Percentiles rank a stretch among this genome's conserved stretches.
Evolutionary conservation across 2,113 vertebrate species (phyloP).

Genomic region (Bubo blakistoni): DNA sequence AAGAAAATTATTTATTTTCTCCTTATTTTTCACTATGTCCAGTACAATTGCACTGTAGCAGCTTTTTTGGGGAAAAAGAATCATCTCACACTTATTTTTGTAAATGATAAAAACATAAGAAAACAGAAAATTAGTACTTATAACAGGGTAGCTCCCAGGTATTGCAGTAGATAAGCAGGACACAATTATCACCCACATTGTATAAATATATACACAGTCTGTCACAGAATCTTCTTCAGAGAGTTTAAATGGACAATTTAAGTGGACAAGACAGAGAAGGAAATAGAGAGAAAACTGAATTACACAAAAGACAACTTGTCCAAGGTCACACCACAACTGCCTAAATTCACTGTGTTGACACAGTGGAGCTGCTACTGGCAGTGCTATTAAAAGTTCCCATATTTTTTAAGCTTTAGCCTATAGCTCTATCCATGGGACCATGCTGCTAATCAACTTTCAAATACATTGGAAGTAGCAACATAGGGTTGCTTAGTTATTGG

Average conservation of each 20-base stretch:
- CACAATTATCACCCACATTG: not conserved
- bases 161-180: not conserved
- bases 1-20: not conserved
- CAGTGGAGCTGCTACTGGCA: not conserved
- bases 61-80: not conserved
- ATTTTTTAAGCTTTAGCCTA: not conserved
- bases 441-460: not conserved
- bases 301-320: not conserved
- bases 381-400: not conserved
- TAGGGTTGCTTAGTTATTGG: not conserved
- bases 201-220: not conserved
- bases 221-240: not conserved
- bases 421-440: not conserved
- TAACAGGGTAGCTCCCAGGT: not conserved
- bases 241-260: not conserved
- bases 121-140: not conserved
- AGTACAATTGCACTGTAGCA: not conserved
- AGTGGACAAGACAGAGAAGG: not conserved
- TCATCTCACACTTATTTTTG: not conserved
- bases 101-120: not conserved
- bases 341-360: not conserved
- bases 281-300: not conserved
- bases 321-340: not conserved
- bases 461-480: not conserved
- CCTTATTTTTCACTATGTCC: not conserved